A percentile compares a stretch with the other conserved stretches of the same genome.
phyloP scores from a whole-genome alignment of 2,113 vertebrate species.

The Aix galericulata region DNA sequence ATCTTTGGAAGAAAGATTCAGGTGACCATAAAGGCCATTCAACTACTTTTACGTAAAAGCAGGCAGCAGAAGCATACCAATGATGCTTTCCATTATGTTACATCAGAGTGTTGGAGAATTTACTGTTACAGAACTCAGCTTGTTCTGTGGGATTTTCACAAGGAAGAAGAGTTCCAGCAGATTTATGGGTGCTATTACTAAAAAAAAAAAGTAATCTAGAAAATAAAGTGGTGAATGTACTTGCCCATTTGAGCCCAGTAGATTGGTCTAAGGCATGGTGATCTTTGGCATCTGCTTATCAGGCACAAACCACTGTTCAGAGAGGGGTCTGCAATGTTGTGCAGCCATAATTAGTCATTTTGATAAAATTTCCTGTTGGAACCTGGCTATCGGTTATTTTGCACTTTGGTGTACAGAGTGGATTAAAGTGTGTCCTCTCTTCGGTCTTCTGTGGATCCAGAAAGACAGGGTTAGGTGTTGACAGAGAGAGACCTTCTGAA shows the following conservation, averaged over 20 bases:
- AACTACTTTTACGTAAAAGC: background rate
- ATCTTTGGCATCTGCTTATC: background rate
- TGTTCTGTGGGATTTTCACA: background rate
- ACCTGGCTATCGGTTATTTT: background rate
- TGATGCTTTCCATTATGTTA: background rate
- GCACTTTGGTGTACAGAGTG: background rate
- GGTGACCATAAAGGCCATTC: background rate
- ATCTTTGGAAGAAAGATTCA: background rate
- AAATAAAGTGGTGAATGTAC: background rate
- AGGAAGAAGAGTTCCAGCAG: background rate
- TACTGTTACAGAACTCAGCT: background rate
- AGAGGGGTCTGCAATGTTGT: background rate
- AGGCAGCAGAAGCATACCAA: fast-evolving
- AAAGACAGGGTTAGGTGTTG: background rate
- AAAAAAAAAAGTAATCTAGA: background rate
- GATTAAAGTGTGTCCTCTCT: background rate
- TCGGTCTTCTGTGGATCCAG: background rate
- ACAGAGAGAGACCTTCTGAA: background rate
- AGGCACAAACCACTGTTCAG: background rate
- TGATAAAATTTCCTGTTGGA: background rate
- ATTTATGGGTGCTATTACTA: background rate
- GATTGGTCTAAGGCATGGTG: background rate
- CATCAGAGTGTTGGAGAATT: background rate
- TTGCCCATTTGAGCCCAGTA: background rate
- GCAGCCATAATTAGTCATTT: background rate